A percentile compares a stretch with the other conserved stretches of the same genome.
phyloP scores from a whole-genome alignment of 2,797 vertebrate species.

The Pseudochromis fuscus region DNA sequence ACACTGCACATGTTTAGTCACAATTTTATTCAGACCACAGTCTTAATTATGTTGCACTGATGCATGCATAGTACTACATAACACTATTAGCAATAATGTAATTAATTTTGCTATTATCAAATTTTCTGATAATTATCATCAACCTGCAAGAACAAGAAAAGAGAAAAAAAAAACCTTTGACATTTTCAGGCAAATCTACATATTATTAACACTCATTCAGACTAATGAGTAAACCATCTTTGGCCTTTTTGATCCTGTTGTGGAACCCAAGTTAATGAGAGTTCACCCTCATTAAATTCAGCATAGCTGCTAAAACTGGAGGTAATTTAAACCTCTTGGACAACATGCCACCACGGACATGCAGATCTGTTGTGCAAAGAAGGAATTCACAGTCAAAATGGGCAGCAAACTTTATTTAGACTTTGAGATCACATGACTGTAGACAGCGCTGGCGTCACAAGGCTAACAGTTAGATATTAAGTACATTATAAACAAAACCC shows the following conservation, averaged over 20 bases:
- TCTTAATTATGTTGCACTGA: neutral
- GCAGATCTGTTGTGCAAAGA: constrained; percentile 1
- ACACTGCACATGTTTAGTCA: no score
- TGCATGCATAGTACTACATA: neutral
- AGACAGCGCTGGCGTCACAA: neutral
- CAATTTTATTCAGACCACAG: no score
- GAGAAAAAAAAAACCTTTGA: no score
- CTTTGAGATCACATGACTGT: neutral
- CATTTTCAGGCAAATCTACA: neutral
- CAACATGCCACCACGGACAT: neutral
- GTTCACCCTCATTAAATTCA: constrained; percentile 57
- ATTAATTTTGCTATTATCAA: constrained; percentile 6
- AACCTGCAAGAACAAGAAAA: constrained; percentile 28
- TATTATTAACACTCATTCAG: constrained; percentile 17
- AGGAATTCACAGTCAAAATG: neutral
- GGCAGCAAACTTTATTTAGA: constrained; percentile 6
- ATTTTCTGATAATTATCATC: constrained; percentile 13
- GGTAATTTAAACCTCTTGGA: constrained; percentile 42
- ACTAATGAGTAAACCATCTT: constrained; percentile 43
- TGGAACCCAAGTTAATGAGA: constrained; percentile 60
- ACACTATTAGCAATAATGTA: neutral
- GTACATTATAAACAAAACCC: no score
- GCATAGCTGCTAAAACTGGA: constrained; percentile 36
- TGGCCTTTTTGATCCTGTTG: constrained; percentile 48
- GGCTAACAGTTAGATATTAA: no score